phyloP scores from a whole-genome alignment of 64 coral and sea anemone genomes.

The Stichodactyla helianthus region DNA sequence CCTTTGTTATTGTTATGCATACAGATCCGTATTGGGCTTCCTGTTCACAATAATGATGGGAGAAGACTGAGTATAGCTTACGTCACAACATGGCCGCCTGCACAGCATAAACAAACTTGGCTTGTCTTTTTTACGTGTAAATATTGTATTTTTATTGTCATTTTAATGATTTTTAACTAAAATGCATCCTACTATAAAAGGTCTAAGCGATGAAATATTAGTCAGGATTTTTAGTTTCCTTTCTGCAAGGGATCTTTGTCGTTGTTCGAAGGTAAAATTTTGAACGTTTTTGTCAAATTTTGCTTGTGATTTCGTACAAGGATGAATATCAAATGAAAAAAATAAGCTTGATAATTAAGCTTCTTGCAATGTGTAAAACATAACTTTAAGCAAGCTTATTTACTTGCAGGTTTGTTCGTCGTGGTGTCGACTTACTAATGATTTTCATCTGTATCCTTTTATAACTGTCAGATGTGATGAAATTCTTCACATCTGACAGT shows the following conservation, averaged over 20 bases:
- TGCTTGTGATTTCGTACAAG: no score
- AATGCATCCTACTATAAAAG: conserved; percentile 18
- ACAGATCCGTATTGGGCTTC: background rate
- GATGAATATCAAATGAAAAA: no score
- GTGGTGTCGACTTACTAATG: conserved; percentile 89
- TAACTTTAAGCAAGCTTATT: background rate
- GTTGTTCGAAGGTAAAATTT: conserved; percentile 64
- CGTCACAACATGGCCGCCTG: conserved; percentile 15
- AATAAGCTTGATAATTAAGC: no score
- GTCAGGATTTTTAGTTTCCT: conserved; percentile 82
- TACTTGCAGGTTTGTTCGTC: conserved; percentile 64
- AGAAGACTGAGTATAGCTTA: conserved; percentile 5
- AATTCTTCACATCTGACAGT: background rate
- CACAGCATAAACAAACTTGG: background rate
- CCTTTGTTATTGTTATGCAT: background rate
- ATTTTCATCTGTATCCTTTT: conserved; percentile 96
- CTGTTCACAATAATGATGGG: background rate
- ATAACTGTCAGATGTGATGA: background rate
- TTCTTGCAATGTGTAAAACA: no score
- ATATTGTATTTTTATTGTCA: background rate
- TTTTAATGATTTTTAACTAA: background rate
- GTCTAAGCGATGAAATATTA: conserved; percentile 86
- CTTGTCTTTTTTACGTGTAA: background rate
- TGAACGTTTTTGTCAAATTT: background rate
- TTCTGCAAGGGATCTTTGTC: conserved; percentile 77